These are phyloP conservation scores for Mus spicilegus DNA, from an alignment of 2,113 vertebrate genomes.

Conservation along the genomic window DNA sequence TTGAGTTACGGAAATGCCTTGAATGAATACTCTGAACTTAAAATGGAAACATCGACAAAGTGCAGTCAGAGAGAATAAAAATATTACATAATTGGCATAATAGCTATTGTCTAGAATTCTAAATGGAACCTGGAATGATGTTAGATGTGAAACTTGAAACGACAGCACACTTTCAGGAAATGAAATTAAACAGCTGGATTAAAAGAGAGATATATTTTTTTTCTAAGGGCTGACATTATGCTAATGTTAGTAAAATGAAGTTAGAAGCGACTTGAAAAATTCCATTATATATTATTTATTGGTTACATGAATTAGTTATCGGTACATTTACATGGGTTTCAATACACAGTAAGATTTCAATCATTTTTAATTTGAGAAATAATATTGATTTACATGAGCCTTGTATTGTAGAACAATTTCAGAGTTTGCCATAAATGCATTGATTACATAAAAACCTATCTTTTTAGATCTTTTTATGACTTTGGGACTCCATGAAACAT, in stretches of 20 bases:
- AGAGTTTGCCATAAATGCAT: neutral
- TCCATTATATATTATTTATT: slow-evolving; percentile 10
- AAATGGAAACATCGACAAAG: slow-evolving; percentile 7
- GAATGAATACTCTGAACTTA: slow-evolving; percentile 1
- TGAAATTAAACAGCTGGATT: neutral
- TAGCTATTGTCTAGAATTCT: slow-evolving; percentile 20
- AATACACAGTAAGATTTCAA: neutral
- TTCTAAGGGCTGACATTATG: neutral
- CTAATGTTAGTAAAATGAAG: neutral
- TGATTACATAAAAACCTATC: slow-evolving; percentile 7
- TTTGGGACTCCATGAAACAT: neutral
- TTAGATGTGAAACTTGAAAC: neutral
- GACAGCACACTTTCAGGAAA: neutral
- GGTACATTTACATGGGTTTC: slow-evolving; percentile 22
- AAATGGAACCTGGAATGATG: neutral
- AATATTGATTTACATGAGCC: slow-evolving; percentile 27
- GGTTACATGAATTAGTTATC: slow-evolving; percentile 15
- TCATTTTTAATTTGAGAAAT: slow-evolving; percentile 48
- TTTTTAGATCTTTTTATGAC: neutral
- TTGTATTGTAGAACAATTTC: slow-evolving; percentile 39
- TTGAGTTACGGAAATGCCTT: neutral
- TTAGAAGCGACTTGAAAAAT: slow-evolving; percentile 34
- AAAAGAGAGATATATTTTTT: slow-evolving; percentile 3
- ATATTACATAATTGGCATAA: slow-evolving; percentile 29
- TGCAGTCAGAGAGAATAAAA: neutral